Conservation (phyloP, 2,113 vertebrate genomes). For the Amazona guildingii region DNA sequence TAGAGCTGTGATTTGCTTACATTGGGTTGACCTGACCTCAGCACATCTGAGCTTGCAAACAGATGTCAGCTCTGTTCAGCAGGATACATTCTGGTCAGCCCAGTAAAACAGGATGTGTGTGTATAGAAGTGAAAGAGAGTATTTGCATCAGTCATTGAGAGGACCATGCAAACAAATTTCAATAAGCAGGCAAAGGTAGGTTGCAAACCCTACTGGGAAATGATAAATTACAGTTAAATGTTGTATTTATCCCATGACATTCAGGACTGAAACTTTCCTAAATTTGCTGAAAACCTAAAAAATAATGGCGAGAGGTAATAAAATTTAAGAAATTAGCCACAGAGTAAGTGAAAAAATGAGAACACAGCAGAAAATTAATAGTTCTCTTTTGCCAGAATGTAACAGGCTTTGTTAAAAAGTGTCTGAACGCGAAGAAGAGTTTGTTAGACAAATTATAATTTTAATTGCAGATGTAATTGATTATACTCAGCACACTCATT, state of each 20-base stretch:
- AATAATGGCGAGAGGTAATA: neutral
- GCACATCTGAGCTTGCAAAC: neutral
- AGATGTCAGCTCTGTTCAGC: neutral
- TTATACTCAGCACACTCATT: conserved; percentile 75
- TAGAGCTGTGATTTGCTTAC: neutral
- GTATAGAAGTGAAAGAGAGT: neutral
- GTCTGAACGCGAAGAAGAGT: conserved; percentile 39
- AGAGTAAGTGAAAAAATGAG: neutral
- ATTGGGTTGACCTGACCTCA: neutral
- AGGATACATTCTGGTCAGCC: conserved; percentile 4
- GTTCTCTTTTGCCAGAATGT: conserved; percentile 31
- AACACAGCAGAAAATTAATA: conserved; percentile 43
- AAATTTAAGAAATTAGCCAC: conserved; percentile 63
- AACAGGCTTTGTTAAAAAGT: conserved; percentile 46
- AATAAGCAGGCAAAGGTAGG: conserved; percentile 12
- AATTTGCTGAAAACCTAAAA: conserved; percentile 70
- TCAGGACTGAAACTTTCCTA: conserved; percentile 61
- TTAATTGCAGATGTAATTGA: conserved; percentile 81
- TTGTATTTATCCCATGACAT: conserved; percentile 69
- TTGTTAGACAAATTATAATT: conserved; percentile 76
- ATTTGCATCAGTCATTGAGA: neutral
- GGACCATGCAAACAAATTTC: conserved; percentile 36
- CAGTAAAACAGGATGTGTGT: neutral
- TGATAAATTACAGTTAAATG: conserved; percentile 72
- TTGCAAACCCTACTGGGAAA: conserved; percentile 63